A percentile compares a stretch with the other conserved stretches of the same genome.
Evolutionary conservation across 2,113 vertebrate genomes (phyloP).

Genomic region (Damaliscus lunatus): DNA sequence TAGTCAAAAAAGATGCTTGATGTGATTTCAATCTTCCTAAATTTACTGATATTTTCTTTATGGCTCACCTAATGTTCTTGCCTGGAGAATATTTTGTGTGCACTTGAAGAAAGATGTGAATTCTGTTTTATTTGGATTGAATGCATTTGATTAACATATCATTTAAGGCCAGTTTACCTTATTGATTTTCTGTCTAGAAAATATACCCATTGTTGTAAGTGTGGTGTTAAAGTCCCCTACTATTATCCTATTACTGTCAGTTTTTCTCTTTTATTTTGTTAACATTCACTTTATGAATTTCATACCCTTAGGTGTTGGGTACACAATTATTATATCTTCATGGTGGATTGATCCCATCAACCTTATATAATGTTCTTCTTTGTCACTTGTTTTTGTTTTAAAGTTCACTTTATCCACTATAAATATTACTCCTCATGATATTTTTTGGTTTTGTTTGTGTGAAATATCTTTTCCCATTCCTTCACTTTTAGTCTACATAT

Average conservation of each 20-base stretch:
- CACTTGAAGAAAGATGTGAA: background rate
- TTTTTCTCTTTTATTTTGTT: background rate
- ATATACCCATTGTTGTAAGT: background rate
- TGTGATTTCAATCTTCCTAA: background rate
- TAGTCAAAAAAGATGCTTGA: background rate
- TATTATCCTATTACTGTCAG: background rate
- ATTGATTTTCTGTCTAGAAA: background rate
- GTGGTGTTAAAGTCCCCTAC: background rate
- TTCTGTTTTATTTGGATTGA: background rate
- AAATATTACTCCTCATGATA: background rate
- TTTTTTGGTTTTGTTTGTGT: background rate
- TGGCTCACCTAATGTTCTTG: background rate
- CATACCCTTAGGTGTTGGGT: background rate
- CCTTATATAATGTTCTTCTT: background rate
- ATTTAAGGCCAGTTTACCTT: background rate
- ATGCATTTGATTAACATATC: background rate
- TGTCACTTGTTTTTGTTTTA: background rate
- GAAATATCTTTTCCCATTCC: background rate
- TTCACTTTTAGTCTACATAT: background rate
- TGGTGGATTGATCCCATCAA: background rate
- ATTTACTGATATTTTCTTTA: background rate
- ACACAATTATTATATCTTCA: background rate
- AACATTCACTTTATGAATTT: background rate
- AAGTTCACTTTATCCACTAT: background rate
- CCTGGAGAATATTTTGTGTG: background rate